Evolutionary conservation across 2,797 vertebrate species (phyloP).

Genomic region (Malacoctenus gilli): DNA sequence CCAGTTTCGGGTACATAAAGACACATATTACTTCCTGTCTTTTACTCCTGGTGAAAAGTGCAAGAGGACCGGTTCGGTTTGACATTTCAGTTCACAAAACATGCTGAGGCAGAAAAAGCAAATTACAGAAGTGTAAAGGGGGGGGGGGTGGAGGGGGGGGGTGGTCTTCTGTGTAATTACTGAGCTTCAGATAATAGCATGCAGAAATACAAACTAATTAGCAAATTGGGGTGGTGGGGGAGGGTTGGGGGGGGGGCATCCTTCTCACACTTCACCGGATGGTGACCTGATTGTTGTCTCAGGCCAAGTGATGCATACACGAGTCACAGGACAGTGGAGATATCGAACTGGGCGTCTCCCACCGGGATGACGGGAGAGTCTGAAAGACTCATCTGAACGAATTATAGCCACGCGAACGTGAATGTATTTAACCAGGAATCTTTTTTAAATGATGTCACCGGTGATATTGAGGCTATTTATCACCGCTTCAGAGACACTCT

Average conservation of each 20-base stretch:
- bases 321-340: no score
- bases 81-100: constrained; percentile 37
- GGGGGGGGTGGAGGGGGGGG: constrained; percentile 1
- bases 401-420: no score
- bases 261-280: constrained; percentile 36
- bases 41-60: constrained; percentile 32
- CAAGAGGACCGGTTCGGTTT: constrained; percentile 25
- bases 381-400: no score
- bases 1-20: constrained; percentile 12
- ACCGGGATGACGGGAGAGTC: no score
- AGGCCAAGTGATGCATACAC: not conserved
- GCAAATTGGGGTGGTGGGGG: no score
- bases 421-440: no score
- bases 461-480: no score
- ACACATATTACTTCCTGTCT: constrained; percentile 29
- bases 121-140: constrained; percentile 18
- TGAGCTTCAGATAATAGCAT: constrained; percentile 46
- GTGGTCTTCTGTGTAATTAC: constrained; percentile 51
- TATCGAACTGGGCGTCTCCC: no score
- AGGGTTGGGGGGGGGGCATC: constrained; percentile 26
- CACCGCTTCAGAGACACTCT: no score
- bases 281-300: constrained; percentile 49
- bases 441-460: no score
- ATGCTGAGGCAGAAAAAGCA: constrained; percentile 33
- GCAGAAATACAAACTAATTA: constrained; percentile 53